phyloP scores from a whole-genome alignment of 2,113 vertebrate genomes.

The Sigmodon hispidus region DNA sequence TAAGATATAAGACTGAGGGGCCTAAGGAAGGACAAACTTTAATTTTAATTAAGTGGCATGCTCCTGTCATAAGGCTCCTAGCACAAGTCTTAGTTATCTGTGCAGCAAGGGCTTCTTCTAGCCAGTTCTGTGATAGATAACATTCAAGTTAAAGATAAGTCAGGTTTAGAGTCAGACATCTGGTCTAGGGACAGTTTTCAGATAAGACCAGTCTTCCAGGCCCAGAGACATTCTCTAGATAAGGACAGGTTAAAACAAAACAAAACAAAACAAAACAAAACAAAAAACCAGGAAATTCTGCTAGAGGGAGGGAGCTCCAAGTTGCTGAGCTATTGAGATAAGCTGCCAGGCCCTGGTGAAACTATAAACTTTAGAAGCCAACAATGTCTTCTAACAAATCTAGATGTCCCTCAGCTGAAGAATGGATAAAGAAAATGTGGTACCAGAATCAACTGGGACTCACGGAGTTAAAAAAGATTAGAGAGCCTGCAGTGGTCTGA shows the following conservation, averaged over 20 bases:
- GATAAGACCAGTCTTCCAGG: background rate
- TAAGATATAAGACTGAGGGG: background rate
- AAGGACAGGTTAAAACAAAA: background rate
- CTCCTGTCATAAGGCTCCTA: background rate
- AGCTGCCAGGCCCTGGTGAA: background rate
- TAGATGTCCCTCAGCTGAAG: background rate
- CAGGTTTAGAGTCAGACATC: background rate
- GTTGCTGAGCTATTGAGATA: background rate
- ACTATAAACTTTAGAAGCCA: background rate
- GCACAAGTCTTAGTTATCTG: background rate
- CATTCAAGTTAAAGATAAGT: background rate
- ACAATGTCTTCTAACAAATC: background rate
- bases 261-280: too few species aligned
- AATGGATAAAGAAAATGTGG: background rate
- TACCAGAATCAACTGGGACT: background rate
- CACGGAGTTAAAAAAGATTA: background rate
- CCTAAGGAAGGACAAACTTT: background rate
- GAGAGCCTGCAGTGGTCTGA: background rate
- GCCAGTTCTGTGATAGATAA: background rate
- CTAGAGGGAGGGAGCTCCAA: background rate
- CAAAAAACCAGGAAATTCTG: background rate
- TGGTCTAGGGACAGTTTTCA: background rate
- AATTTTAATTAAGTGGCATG: background rate
- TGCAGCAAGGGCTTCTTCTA: background rate
- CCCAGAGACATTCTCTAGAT: background rate